Evolutionary conservation across 1,140 invertebrate genomes (phyloP).

Genomic region (Ganaspis sp.): DNA sequence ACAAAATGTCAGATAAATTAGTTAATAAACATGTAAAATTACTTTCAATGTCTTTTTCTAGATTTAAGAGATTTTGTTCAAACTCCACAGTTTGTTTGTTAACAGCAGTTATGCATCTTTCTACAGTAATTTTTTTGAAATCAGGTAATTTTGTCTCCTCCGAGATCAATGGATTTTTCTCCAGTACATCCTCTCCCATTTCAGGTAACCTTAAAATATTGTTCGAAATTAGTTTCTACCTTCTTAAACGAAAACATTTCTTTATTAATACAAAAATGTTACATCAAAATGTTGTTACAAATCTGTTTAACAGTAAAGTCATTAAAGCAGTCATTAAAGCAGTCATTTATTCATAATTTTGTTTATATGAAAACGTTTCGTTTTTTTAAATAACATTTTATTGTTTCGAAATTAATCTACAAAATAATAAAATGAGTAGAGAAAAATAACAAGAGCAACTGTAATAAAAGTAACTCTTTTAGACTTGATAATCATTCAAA

Average conservation of each 20-base stretch:
- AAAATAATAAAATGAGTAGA: too few relatives aligned
- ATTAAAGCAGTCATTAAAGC: too few relatives aligned
- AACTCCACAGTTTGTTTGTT: slow-evolving; percentile 89
- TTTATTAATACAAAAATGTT: slow-evolving; percentile 22
- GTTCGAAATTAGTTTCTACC: slow-evolving; percentile 13
- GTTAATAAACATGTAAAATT: too few relatives aligned
- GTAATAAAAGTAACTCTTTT: slow-evolving; percentile 18
- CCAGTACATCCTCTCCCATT: slow-evolving; percentile 87
- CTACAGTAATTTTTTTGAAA: slow-evolving; percentile 87
- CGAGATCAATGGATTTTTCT: slow-evolving; percentile 85
- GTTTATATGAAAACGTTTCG: too few relatives aligned
- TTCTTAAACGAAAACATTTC: background rate
- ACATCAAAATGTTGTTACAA: too few relatives aligned
- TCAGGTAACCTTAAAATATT: slow-evolving; percentile 88
- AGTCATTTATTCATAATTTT: too few relatives aligned
- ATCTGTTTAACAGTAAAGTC: too few relatives aligned
- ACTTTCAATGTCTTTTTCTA: slow-evolving; percentile 78
- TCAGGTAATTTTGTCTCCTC: slow-evolving; percentile 83
- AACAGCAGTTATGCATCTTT: slow-evolving; percentile 88
- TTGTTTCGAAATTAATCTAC: too few relatives aligned
- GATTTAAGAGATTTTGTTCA: slow-evolving; percentile 84
- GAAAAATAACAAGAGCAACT: too few relatives aligned
- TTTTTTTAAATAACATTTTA: too few relatives aligned
- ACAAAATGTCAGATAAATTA: too few relatives aligned
- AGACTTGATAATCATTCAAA: slow-evolving; percentile 14